A percentile compares a stretch with the other conserved stretches of the same genome.
Conservation (phyloP, 53 echinoderm and acorn worm species). For the Holothuria leucospilota region DNA sequence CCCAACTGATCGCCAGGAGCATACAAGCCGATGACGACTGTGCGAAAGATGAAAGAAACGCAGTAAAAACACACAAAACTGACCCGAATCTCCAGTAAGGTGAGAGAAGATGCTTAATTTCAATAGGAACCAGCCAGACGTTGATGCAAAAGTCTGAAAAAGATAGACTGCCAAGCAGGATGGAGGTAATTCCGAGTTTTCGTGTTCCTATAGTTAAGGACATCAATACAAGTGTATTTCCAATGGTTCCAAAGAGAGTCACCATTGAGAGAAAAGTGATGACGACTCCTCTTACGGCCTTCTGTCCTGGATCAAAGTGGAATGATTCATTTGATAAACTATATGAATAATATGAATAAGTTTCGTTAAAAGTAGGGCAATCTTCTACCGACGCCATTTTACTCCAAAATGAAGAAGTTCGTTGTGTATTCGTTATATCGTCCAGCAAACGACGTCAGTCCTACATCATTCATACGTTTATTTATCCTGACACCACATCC, state of each 20-base stretch:
- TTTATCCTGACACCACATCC: too few species aligned
- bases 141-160: not conserved
- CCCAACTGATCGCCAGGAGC: constrained; percentile 41
- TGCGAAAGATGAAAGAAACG: constrained; percentile 5
- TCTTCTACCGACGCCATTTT: too few species aligned
- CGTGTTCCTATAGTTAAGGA: constrained; percentile 17
- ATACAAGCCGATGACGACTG: constrained; percentile 44
- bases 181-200: constrained; percentile 43
- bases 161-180: constrained; percentile 29
- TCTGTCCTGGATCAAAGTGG: not conserved
- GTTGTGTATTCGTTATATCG: too few species aligned
- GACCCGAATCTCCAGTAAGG: not conserved
- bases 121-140: constrained; percentile 16
- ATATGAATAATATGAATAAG: too few species aligned
- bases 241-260: constrained; percentile 4
- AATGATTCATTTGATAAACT: too few species aligned
- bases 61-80: constrained; percentile 13
- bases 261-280: not conserved
- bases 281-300: not conserved
- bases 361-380: too few species aligned
- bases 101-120: not conserved
- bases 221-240: constrained; percentile 9
- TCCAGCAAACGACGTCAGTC: too few species aligned
- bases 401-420: too few species aligned
- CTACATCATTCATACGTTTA: too few species aligned